Conservation (phyloP, 2,113 vertebrate species). For the Bambusicola thoracicus region DNA sequence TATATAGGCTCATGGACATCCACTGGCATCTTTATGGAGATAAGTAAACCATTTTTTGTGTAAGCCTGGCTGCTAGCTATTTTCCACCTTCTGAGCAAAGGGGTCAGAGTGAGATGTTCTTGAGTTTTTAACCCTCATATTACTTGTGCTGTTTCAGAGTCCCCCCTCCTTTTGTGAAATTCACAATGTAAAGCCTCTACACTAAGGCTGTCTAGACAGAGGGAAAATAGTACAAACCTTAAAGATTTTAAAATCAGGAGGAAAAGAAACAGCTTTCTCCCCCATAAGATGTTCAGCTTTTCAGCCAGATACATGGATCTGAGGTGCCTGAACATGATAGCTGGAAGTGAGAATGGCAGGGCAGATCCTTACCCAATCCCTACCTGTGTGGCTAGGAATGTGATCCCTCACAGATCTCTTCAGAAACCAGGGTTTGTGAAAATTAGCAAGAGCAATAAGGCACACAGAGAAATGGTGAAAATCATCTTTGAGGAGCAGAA, state of each 20-base stretch:
- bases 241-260: not conserved
- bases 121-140: not conserved
- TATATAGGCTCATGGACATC: not conserved
- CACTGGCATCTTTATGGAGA: not conserved
- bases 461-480: not conserved
- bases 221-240: not conserved
- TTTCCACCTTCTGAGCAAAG: not conserved
- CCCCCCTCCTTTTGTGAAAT: not conserved
- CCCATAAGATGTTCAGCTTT: not conserved
- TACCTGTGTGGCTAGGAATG: rapidly evolving
- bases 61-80: not conserved
- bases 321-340: not conserved
- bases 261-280: not conserved
- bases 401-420: not conserved
- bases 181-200: not conserved
- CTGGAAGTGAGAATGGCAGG: not conserved
- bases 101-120: not conserved
- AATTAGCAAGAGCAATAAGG: not conserved
- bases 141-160: not conserved
- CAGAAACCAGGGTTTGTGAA: not conserved
- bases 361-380: not conserved
- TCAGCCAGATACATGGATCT: not conserved
- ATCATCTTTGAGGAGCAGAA: rapidly evolving
- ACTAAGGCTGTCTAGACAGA: not conserved
- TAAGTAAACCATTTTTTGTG: not conserved